Conservation (phyloP, 2,113 vertebrate species). For the Odobenus rosmarus region DNA sequence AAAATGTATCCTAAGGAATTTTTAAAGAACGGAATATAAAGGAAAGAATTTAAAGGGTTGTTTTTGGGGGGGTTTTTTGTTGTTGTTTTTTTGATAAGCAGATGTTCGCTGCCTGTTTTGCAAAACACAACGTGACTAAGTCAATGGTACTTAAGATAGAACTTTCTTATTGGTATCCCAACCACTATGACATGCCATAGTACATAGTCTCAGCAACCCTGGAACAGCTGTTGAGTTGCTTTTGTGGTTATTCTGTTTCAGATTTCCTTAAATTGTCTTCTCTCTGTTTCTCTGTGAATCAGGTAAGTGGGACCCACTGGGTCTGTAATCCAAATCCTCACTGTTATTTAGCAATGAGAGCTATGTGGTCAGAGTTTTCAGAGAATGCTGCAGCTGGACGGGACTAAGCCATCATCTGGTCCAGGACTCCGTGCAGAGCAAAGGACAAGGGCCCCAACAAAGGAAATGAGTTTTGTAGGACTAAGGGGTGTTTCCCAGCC, state of each 20-base stretch:
- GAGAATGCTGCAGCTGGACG: not conserved
- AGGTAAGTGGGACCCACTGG: not conserved
- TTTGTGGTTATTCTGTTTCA: not conserved
- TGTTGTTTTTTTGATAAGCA: not conserved
- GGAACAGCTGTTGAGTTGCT: constrained; percentile 1
- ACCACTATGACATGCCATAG: constrained; percentile 7
- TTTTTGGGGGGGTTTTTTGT: not conserved
- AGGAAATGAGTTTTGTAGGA: not conserved
- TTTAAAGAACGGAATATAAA: not conserved
- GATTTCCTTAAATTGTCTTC: not conserved
- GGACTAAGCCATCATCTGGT: not conserved
- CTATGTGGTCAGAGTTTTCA: not conserved
- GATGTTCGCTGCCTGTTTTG: constrained; percentile 29
- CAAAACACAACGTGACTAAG: not conserved
- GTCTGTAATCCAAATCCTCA: not conserved
- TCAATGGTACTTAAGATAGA: constrained; percentile 54
- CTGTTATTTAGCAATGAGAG: not conserved
- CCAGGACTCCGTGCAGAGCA: not conserved
- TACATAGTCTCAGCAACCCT: not conserved
- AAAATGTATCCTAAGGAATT: not conserved
- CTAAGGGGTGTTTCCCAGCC: rapidly evolving
- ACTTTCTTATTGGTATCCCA: not conserved
- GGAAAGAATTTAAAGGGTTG: not conserved
- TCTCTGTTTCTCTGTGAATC: not conserved
- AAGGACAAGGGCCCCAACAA: not conserved